Percentiles rank a stretch among this genome's conserved stretches.
Conservation (phyloP, 1,140 invertebrate genomes). For the Manduca sexta region DNA sequence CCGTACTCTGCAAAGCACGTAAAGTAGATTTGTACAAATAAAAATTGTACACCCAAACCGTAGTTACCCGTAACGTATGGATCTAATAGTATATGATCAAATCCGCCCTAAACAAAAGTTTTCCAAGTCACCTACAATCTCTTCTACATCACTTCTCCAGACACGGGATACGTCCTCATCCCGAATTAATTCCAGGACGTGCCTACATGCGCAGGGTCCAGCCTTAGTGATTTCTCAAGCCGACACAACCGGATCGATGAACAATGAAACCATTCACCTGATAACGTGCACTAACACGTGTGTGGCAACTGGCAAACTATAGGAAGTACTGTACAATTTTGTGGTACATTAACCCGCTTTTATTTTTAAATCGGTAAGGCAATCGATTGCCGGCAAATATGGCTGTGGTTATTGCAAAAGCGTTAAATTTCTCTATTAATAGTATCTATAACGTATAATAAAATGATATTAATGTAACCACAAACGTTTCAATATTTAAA, state of each 20-base stretch:
- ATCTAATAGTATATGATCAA: too few relatives aligned
- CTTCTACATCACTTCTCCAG: background rate
- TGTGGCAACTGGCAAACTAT: background rate
- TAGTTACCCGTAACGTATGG: too few relatives aligned
- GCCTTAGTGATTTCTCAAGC: background rate
- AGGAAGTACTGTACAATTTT: background rate
- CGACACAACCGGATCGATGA: background rate
- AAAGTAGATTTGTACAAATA: too few relatives aligned
- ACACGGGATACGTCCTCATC: background rate
- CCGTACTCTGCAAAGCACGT: too few relatives aligned
- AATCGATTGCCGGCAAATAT: too few relatives aligned
- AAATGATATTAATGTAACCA: background rate
- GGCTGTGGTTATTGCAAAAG: too few relatives aligned
- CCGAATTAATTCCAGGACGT: background rate
- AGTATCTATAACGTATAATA: background rate
- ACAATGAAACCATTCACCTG: slow-evolving; percentile 9
- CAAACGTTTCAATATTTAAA: too few relatives aligned
- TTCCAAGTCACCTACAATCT: background rate
- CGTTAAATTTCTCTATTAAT: too few relatives aligned
- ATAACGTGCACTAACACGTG: background rate
- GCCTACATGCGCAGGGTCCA: slow-evolving; percentile 1
- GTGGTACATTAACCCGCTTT: background rate
- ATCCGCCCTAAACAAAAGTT: too few relatives aligned
- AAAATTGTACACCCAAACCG: too few relatives aligned
- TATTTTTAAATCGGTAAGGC: too few relatives aligned